Conservation (phyloP, 2,797 vertebrate genomes). For the Dallia pectoralis region DNA sequence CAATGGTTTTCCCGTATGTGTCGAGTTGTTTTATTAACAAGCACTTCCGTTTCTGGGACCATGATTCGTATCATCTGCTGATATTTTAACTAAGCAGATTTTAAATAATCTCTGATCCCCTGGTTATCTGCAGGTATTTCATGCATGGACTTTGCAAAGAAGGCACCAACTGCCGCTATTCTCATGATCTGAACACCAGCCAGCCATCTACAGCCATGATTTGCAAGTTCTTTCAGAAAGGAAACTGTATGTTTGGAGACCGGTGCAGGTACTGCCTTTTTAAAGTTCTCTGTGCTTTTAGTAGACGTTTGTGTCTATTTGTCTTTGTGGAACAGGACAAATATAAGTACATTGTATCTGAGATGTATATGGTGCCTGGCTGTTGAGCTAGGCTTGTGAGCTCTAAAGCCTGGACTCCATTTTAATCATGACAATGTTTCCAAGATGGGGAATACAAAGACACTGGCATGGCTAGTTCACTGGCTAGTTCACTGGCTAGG, state of each 20-base stretch:
- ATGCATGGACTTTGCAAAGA: slow-evolving; percentile 99
- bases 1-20: background rate
- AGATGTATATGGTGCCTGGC: too few species aligned
- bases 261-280: slow-evolving; percentile 84
- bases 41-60: background rate
- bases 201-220: slow-evolving; percentile 82
- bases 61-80: background rate
- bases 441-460: too few species aligned
- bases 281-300: background rate
- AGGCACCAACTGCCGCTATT: slow-evolving; percentile 95
- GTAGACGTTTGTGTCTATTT: background rate
- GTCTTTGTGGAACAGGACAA: background rate
- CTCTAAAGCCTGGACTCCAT: too few species aligned
- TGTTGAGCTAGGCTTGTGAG: too few species aligned
- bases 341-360: too few species aligned
- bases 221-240: slow-evolving; percentile 97
- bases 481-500: too few species aligned
- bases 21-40: background rate
- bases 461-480: too few species aligned
- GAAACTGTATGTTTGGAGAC: slow-evolving; percentile 94
- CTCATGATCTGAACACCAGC: slow-evolving; percentile 89
- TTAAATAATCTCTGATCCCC: background rate
- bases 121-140: slow-evolving; percentile 83
- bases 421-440: too few species aligned
- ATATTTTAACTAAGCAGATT: background rate